Conservation (phyloP, 2,113 vertebrate species). For the Cynopterus brachyotis region DNA sequence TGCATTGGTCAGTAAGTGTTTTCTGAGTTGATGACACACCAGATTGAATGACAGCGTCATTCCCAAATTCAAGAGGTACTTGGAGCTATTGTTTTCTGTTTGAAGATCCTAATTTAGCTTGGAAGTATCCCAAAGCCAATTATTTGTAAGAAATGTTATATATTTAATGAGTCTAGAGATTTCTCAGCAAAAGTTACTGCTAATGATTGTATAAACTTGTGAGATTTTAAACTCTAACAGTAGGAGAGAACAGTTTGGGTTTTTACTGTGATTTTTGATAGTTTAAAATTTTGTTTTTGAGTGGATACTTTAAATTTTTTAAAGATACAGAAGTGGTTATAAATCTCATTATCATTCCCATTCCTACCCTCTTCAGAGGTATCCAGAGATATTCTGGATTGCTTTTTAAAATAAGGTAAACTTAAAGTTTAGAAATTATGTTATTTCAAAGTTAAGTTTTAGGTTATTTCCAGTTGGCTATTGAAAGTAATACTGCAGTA, state of each 20-base stretch:
- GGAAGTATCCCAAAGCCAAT: neutral
- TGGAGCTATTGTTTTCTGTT: neutral
- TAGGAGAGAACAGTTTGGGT: neutral
- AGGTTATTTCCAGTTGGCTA: neutral
- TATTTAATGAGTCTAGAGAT: neutral
- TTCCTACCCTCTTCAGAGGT: neutral
- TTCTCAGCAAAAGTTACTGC: neutral
- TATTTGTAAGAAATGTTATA: neutral
- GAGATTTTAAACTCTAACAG: neutral
- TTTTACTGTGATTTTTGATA: neutral
- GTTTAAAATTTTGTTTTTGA: neutral
- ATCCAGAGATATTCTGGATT: neutral
- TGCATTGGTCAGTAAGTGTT: neutral
- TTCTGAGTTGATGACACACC: neutral
- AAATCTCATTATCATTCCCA: neutral
- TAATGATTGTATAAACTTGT: neutral
- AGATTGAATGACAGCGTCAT: neutral
- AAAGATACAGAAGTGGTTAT: neutral
- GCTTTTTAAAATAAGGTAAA: too few species aligned
- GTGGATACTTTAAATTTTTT: neutral
- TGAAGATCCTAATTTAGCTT: conserved; percentile 14
- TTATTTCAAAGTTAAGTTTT: neutral
- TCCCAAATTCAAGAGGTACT: neutral
- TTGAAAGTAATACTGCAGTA: neutral
- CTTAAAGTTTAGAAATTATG: neutral